Percentiles rank a stretch among this genome's conserved stretches.
Conservation (phyloP, 2,888 invertebrate genomes). For the Ptychoptera contaminata region DNA sequence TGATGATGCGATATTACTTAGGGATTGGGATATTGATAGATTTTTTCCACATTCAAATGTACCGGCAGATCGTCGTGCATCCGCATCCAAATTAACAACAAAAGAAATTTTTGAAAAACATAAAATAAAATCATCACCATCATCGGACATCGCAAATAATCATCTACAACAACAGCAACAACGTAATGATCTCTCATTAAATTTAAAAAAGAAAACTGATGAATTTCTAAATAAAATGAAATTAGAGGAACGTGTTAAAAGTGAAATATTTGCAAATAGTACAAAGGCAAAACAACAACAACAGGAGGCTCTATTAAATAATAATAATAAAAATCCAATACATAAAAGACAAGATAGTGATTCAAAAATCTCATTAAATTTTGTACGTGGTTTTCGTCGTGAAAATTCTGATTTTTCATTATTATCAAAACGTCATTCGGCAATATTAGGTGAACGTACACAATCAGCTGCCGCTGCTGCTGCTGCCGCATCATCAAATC, state of each 20-base stretch:
- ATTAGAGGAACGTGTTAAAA: constrained; percentile 13
- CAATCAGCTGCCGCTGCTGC: no score
- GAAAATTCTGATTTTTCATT: constrained; percentile 77
- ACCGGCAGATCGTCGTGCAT: constrained; percentile 21
- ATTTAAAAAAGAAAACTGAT: constrained; percentile 9
- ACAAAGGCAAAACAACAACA: constrained; percentile 10
- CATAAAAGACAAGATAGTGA: constrained; percentile 63
- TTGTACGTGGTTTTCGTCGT: constrained; percentile 62
- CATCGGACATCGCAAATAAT: constrained; percentile 31
- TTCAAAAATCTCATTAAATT: constrained; percentile 50
- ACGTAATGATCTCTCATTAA: neutral
- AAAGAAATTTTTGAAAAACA: constrained; percentile 25
- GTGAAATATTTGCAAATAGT: constrained; percentile 12
- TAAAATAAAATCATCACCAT: constrained; percentile 15
- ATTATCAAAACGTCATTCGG: constrained; percentile 59
- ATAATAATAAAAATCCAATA: constrained; percentile 6
- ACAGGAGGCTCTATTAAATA: constrained; percentile 7
- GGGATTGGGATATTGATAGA: constrained; percentile 77
- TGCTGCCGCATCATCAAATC: constrained; percentile 18
- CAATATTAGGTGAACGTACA: constrained; percentile 37
- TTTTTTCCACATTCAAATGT: constrained; percentile 47
- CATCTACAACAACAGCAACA: constrained; percentile 1
- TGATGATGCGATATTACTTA: constrained; percentile 64
- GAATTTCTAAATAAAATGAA: constrained; percentile 14
- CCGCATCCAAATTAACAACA: constrained; percentile 27